Evolutionary conservation across 1,140 invertebrate species (phyloP).

Genomic region (Leptinotarsa lineolata): DNA sequence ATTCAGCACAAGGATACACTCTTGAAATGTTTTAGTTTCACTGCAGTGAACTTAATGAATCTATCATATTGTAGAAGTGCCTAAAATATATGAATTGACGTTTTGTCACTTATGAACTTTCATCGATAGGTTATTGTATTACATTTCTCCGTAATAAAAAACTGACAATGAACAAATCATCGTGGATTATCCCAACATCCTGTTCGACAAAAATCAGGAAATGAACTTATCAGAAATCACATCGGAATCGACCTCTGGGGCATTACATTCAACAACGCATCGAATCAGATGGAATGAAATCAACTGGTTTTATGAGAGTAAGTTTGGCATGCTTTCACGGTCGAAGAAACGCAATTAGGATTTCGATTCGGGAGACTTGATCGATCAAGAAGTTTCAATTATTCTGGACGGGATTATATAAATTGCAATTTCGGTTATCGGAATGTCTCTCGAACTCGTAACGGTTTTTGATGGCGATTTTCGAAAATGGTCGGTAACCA

Average conservation of each 20-base stretch:
- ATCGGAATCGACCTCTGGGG: neutral
- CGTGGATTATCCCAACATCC: neutral
- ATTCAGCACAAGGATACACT: no score
- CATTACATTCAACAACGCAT: neutral
- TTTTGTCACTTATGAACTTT: no score
- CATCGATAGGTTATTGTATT: no score
- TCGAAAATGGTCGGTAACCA: no score
- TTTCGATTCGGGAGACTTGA: neutral
- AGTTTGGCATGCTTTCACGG: neutral
- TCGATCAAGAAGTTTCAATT: neutral
- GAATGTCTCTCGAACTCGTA: neutral
- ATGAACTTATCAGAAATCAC: neutral
- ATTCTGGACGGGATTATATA: neutral
- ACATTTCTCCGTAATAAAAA: no score
- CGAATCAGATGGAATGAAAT: neutral
- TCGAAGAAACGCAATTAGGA: neutral
- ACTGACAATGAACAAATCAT: neutral
- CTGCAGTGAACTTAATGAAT: no score
- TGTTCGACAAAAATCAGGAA: neutral
- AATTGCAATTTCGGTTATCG: constrained; percentile 1
- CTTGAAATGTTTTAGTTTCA: no score
- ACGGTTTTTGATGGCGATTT: no score
- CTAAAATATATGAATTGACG: no score
- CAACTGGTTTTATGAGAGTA: neutral
- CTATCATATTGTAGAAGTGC: no score